Evolutionary conservation across 92 coral and sea anemone genomes (phyloP), one percentile per base, ranked within the genome.

Genomic region (Umimayanthus chanpuru): DNA sequence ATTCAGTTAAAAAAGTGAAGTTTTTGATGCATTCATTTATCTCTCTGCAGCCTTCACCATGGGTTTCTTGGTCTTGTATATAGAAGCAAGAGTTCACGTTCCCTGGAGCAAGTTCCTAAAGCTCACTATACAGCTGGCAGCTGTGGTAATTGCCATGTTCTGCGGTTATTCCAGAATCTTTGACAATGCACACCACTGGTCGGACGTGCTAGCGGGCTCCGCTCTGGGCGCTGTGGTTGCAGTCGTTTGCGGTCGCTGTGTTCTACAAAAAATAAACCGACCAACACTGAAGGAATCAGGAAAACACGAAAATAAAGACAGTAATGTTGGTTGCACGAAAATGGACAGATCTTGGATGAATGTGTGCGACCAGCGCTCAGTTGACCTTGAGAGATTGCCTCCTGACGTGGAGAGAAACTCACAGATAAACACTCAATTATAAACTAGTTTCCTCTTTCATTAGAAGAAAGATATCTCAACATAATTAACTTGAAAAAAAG

Each of bases 131-230:
- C 98, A 94, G 78, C 86, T 95, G 32, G 47, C 81, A 32, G 85
- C 93, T 14, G 87, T 89, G n/a, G 89, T 86, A 39, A 36, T 93
- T 86, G 92, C 92, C 7, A 72, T 95, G 32, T 90, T 93, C 75
- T 95, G 98, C 64, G 93, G 94, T 9, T 80, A 88, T 65, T 95
- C 98, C 20, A 91, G 98, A 76, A 73, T 95, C 87, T 91, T 94
- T 75, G 98, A 95, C 74, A 93, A 95, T 90, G 93, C 88, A 88
- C 98, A 95, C 81, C 98, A 93, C 55, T 95, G 98, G 98, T 91
- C 91, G 28, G 98, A 95, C 67, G 96, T 95, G 15, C 75, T 95
- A 29, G 92, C 93, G 26, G 98, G 98, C 7, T 87, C 93, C 70
- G 64, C 86, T 29, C 87, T 95, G 25, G 98, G 98, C 18, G 79